phyloP scores from a whole-genome alignment of 2,113 vertebrate species.

The Pygoscelis antarcticus region DNA sequence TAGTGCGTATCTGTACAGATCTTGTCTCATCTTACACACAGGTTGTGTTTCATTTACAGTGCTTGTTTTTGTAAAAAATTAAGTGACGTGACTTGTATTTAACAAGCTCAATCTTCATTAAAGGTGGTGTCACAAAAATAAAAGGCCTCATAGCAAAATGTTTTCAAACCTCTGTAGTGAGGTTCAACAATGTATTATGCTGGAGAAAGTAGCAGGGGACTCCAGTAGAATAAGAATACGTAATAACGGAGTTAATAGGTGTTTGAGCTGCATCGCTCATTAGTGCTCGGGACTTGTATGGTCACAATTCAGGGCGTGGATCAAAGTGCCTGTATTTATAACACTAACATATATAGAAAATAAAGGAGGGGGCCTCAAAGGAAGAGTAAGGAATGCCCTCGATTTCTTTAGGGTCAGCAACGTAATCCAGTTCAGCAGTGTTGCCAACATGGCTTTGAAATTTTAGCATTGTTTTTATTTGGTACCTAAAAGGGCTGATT shows the following conservation, averaged over 20 bases:
- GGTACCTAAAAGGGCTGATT: background rate
- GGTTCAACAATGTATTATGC: background rate
- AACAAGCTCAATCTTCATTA: background rate
- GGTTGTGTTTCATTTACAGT: background rate
- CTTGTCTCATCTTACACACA: background rate
- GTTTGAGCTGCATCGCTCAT: background rate
- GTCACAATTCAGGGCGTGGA: background rate
- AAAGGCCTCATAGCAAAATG: background rate
- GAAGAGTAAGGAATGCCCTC: background rate
- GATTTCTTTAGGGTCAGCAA: background rate
- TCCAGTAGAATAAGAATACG: background rate
- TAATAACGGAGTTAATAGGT: background rate
- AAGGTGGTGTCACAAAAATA: background rate
- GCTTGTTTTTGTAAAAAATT: background rate
- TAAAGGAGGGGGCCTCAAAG: background rate
- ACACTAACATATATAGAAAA: background rate
- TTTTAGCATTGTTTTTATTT: background rate
- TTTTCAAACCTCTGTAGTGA: background rate
- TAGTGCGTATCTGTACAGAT: accelerated
- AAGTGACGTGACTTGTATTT: background rate
- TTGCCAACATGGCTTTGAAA: background rate
- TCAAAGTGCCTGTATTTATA: background rate
- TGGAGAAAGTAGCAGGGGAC: background rate
- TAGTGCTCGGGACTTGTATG: background rate
- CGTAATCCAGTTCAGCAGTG: background rate